A percentile compares a stretch with the other conserved stretches of the same genome.
Evolutionary conservation across 1,140 invertebrate species (phyloP).

Genomic region (Anadara kagoshimensis): DNA sequence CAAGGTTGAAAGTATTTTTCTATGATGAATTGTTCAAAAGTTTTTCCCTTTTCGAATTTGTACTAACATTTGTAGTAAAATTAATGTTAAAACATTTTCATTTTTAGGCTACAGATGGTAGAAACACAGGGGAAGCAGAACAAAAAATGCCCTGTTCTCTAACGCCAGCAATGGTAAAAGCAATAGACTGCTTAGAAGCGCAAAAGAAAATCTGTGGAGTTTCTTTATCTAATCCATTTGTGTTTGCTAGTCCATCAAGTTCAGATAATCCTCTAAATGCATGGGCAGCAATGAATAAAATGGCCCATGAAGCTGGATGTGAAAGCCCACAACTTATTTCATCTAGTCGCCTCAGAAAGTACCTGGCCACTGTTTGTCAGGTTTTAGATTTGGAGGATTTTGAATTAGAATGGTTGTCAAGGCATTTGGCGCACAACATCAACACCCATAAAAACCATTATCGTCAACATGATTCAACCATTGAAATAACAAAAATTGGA

Average conservation of each 20-base stretch:
- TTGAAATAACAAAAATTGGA: conserved; percentile 10
- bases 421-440: conserved; percentile 4
- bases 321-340: conserved; percentile 6
- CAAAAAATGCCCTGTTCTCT: conserved; percentile 6
- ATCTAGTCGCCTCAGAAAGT: background rate
- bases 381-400: conserved; percentile 2
- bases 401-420: conserved; percentile 5
- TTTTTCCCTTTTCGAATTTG: background rate
- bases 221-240: conserved; percentile 9
- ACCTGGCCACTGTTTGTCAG: conserved; percentile 8
- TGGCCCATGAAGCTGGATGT: conserved; percentile 9
- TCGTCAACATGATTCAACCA: conserved; percentile 5
- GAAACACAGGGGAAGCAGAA: conserved; percentile 13
- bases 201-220: background rate
- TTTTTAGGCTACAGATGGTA: conserved; percentile 6
- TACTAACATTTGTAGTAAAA: too few relatives aligned
- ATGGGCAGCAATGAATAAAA: background rate
- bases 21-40: background rate
- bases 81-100: conserved; percentile 5
- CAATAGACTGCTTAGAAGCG: background rate
- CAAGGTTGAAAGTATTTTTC: background rate
- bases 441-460: conserved; percentile 11
- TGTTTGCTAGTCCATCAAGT: conserved; percentile 2
- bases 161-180: conserved; percentile 5
- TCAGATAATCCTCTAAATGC: conserved; percentile 2